phyloP scores from a whole-genome alignment of 2,797 vertebrate genomes.

The Halcyon badia region DNA sequence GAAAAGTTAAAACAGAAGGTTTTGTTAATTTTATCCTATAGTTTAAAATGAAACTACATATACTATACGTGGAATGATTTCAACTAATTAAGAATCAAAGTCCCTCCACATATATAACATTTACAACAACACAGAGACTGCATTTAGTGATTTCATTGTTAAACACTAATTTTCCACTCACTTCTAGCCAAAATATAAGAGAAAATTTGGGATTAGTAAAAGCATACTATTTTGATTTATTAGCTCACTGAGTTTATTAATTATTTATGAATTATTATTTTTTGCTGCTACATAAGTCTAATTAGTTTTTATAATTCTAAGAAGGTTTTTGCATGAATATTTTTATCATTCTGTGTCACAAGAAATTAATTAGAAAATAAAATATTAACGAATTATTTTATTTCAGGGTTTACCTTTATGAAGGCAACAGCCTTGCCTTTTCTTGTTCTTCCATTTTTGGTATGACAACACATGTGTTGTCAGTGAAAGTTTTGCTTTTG shows the following conservation, averaged over 20 bases:
- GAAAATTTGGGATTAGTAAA: neutral
- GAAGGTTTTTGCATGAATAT: neutral
- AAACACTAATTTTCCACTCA: neutral
- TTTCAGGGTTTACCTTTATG: neutral
- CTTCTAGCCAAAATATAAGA: neutral
- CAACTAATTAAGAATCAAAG: neutral
- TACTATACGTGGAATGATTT: neutral
- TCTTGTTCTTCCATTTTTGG: neutral
- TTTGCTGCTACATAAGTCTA: neutral
- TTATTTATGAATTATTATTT: conserved; percentile 12
- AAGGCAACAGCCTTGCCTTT: neutral
- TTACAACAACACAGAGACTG: neutral
- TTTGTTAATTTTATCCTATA: neutral
- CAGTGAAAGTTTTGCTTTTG: neutral
- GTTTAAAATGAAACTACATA: neutral
- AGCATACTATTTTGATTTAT: conserved; percentile 30
- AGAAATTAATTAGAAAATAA: conserved; percentile 30
- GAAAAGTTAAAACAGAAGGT: neutral
- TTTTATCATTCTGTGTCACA: neutral
- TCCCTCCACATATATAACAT: neutral
- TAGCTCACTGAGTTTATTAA: neutral
- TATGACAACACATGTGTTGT: neutral
- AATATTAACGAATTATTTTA: neutral
- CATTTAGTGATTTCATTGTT: neutral
- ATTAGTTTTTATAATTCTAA: neutral